These are phyloP conservation scores for Steinernema khuongi DNA, from an alignment of 1,140 invertebrate genomes.

Conservation along the genomic window DNA sequence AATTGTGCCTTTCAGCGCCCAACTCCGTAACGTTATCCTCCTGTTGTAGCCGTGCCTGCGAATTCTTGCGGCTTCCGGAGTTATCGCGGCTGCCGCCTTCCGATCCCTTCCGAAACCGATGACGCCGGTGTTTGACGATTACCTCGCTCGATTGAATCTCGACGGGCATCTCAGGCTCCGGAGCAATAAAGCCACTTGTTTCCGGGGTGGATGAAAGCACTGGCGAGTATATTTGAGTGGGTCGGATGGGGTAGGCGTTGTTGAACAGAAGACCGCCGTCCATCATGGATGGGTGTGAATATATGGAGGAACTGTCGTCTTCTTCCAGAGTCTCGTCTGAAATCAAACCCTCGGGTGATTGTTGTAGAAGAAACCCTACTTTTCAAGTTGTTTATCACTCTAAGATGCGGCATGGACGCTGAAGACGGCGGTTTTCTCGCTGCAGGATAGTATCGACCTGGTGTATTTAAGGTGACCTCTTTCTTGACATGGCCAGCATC, in stretches of 20 bases:
- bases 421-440: neutral
- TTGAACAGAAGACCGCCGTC: conserved; percentile 27
- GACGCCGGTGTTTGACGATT: neutral
- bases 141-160: neutral
- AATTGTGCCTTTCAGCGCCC: neutral
- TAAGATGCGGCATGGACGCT: neutral
- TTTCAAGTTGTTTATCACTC: neutral
- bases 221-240: conserved; percentile 6
- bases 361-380: neutral
- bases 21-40: neutral
- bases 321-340: conserved; percentile 31
- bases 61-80: neutral
- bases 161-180: neutral
- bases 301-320: conserved; percentile 52
- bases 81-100: neutral
- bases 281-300: conserved; percentile 57
- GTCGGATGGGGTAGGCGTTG: neutral
- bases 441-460: neutral
- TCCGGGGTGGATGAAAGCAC: conserved; percentile 22
- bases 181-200: neutral
- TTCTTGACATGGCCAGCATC: neutral
- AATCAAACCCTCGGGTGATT: no score
- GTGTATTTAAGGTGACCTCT: neutral
- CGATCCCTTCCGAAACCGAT: neutral
- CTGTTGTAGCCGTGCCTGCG: neutral